These are phyloP conservation scores for Antennarius striatus DNA, from an alignment of 2,113 vertebrate genomes.

Conservation along the genomic window DNA sequence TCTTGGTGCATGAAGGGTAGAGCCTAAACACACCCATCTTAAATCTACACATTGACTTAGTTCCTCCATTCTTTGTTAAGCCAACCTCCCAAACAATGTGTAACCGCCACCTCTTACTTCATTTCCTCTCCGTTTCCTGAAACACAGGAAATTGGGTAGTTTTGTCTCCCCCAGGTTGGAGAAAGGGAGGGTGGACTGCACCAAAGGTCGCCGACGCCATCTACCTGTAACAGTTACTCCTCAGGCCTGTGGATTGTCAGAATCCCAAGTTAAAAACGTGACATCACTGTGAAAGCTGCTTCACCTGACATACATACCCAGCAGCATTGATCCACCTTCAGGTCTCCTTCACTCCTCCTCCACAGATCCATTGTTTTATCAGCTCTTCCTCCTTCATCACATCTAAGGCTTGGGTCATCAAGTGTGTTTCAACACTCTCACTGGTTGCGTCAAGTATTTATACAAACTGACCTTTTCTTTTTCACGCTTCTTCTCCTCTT, in stretches of 20 bases:
- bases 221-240: constrained; percentile 16
- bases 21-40: too few relatives aligned
- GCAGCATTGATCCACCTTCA: constrained; percentile 23
- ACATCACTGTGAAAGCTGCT: too few relatives aligned
- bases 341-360: constrained; percentile 30
- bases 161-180: constrained; percentile 37
- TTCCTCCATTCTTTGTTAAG: constrained; percentile 48
- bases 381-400: constrained; percentile 35
- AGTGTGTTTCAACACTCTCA: too few relatives aligned
- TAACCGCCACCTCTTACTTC: constrained; percentile 29
- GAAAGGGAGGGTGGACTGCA: constrained; percentile 17
- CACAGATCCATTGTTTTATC: constrained; percentile 31
- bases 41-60: constrained; percentile 23
- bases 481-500: neutral
- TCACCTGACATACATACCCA: too few relatives aligned
- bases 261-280: constrained; percentile 29
- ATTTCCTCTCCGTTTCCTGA: constrained; percentile 66
- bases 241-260: constrained; percentile 2
- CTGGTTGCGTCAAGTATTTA: neutral
- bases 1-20: too few relatives aligned
- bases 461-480: neutral
- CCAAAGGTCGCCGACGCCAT: constrained; percentile 33
- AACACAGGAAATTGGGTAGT: constrained; percentile 53
- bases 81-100: constrained; percentile 53
- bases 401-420: too few relatives aligned